phyloP scores from a whole-genome alignment of 2,113 vertebrate species.

The Stictonetta naevosa region DNA sequence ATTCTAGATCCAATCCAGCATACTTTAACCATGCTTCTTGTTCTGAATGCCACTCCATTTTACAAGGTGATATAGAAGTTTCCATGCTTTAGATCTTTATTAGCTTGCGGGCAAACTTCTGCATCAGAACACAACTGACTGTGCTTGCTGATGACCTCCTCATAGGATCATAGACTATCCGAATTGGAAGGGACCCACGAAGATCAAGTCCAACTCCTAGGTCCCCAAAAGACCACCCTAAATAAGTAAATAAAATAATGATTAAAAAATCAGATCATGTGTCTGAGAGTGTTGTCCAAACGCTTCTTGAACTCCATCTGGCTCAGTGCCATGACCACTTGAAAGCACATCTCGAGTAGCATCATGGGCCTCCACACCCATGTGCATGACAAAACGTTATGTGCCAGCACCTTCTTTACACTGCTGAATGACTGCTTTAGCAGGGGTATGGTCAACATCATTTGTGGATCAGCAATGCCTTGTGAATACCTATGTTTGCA shows the following conservation, averaged over 20 bases:
- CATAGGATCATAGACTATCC: neutral
- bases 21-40: neutral
- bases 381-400: fast-evolving
- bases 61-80: neutral
- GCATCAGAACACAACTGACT: neutral
- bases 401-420: neutral
- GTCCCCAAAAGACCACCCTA: too few species aligned
- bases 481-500: neutral
- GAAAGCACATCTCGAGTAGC: neutral
- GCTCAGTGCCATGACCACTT: too few species aligned
- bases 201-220: too few species aligned
- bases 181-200: too few species aligned
- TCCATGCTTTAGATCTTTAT: neutral
- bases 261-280: too few species aligned
- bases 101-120: neutral
- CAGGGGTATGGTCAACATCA: neutral
- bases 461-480: neutral
- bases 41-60: neutral
- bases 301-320: too few species aligned
- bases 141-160: neutral
- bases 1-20: neutral
- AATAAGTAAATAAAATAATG: too few species aligned
- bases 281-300: too few species aligned
- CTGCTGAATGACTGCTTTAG: neutral
- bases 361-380: neutral